Evolutionary conservation across 2,797 vertebrate genomes (phyloP).

Genomic region (Catostomus latipinnis): DNA sequence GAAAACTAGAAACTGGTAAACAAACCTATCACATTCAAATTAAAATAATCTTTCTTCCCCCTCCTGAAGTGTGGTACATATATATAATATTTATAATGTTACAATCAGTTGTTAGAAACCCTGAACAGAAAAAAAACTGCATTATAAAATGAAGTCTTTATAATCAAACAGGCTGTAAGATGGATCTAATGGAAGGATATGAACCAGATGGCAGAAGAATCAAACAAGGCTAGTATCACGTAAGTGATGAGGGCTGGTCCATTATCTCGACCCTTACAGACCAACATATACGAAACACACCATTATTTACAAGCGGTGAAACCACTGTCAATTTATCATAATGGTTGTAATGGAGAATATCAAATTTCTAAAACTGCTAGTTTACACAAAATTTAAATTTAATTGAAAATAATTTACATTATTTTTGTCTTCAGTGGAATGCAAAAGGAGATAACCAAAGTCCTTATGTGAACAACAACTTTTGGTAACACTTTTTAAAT

Average conservation of each 20-base stretch:
- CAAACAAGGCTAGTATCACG: slow-evolving; percentile 82
- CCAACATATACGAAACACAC: slow-evolving; percentile 35
- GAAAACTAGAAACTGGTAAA: too few species aligned
- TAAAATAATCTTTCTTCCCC: too few species aligned
- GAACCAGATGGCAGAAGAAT: slow-evolving; percentile 84
- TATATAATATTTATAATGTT: not conserved
- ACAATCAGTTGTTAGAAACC: not conserved
- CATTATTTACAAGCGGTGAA: not conserved
- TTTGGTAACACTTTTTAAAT: too few species aligned
- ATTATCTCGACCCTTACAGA: slow-evolving; percentile 78
- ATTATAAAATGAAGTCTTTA: not conserved
- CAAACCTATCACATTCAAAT: too few species aligned
- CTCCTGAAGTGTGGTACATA: too few species aligned
- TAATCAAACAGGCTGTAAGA: not conserved
- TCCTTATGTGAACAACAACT: too few species aligned
- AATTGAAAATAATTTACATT: too few species aligned
- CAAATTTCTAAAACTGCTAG: too few species aligned
- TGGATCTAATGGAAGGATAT: slow-evolving; percentile 82
- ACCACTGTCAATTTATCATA: not conserved
- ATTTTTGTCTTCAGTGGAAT: too few species aligned
- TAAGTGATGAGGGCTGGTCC: slow-evolving; percentile 77
- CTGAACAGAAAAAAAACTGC: too few species aligned
- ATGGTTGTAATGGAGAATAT: not conserved
- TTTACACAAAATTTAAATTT: too few species aligned
- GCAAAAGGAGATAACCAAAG: too few species aligned